phyloP scores from a whole-genome alignment of 2,888 invertebrate species.

The Boloria selene region DNA sequence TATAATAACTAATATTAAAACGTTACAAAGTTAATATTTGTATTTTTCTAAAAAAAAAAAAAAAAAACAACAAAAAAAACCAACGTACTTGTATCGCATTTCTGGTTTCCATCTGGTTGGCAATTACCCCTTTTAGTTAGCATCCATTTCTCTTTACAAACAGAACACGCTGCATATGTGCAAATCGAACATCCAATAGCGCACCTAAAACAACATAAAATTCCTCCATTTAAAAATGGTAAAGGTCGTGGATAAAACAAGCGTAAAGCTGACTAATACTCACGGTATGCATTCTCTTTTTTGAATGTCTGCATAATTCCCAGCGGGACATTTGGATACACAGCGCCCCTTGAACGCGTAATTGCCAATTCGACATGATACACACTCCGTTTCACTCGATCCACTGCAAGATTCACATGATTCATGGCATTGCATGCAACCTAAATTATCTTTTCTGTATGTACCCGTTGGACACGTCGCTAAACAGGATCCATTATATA shows the following conservation, averaged over 20 bases:
- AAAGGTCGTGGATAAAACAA: slow-evolving; percentile 36
- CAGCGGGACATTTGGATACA: slow-evolving; percentile 86
- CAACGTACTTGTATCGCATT: slow-evolving; percentile 88
- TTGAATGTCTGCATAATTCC: slow-evolving; percentile 88
- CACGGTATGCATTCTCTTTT: slow-evolving; percentile 88
- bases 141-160: slow-evolving; percentile 89
- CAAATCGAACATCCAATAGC: slow-evolving; percentile 90
- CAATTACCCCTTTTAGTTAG: slow-evolving; percentile 89
- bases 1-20: background rate
- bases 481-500: slow-evolving; percentile 92
- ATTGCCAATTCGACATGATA: slow-evolving; percentile 88
- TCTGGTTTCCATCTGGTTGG: slow-evolving; percentile 87
- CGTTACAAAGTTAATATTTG: background rate
- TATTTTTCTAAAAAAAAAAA: background rate
- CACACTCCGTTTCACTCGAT: slow-evolving; percentile 89
- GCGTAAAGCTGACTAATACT: slow-evolving; percentile 49
- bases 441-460: slow-evolving; percentile 93
- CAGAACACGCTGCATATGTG: slow-evolving; percentile 86
- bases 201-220: slow-evolving; percentile 76
- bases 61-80: slow-evolving; percentile 20
- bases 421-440: slow-evolving; percentile 89
- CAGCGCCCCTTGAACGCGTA: slow-evolving; percentile 89
- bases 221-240: slow-evolving; percentile 35
- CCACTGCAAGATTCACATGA: slow-evolving; percentile 92
- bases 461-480: slow-evolving; percentile 92